Evolutionary conservation across 2,888 invertebrate genomes (phyloP).

Genomic region (Drosophila mimetica): DNA sequence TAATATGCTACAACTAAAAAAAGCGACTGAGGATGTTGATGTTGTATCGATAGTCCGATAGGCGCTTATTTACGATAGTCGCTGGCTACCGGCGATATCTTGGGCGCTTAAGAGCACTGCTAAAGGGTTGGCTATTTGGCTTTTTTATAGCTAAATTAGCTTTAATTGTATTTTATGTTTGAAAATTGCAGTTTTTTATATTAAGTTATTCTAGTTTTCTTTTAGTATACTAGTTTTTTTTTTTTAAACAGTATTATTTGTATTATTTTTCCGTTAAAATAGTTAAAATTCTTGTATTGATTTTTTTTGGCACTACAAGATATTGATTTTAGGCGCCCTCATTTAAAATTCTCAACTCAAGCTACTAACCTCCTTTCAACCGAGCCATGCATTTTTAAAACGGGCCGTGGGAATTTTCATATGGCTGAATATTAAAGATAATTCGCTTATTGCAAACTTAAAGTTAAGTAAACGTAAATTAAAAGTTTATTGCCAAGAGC

Average conservation of each 20-base stretch:
- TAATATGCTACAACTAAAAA: constrained; percentile 68
- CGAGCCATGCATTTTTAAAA: not conserved
- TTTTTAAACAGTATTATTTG: not conserved
- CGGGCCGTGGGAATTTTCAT: constrained; percentile 13
- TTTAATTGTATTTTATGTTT: not conserved
- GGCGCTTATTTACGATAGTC: constrained; percentile 32
- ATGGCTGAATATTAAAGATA: not conserved
- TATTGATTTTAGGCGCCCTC: not conserved
- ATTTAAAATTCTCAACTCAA: constrained; percentile 9
- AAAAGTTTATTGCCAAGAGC: not conserved
- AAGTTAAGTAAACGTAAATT: not conserved
- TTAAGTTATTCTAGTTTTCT: not conserved
- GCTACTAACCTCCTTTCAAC: not conserved
- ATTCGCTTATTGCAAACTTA: not conserved
- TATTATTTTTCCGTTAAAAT: not conserved
- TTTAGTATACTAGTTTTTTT: not conserved
- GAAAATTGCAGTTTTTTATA: not conserved
- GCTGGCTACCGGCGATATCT: constrained; percentile 38
- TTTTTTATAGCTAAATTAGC: not conserved
- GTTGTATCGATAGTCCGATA: constrained; percentile 37
- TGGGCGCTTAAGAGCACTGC: constrained; percentile 15
- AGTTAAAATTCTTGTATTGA: not conserved
- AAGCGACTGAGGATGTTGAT: constrained; percentile 53
- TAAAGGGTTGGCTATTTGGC: not conserved
- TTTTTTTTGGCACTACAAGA: not conserved